Evolutionary conservation across 2,113 vertebrate species (phyloP), one percentile per base, ranked within the genome.

Genomic region (Patagioenas fasciata): DNA sequence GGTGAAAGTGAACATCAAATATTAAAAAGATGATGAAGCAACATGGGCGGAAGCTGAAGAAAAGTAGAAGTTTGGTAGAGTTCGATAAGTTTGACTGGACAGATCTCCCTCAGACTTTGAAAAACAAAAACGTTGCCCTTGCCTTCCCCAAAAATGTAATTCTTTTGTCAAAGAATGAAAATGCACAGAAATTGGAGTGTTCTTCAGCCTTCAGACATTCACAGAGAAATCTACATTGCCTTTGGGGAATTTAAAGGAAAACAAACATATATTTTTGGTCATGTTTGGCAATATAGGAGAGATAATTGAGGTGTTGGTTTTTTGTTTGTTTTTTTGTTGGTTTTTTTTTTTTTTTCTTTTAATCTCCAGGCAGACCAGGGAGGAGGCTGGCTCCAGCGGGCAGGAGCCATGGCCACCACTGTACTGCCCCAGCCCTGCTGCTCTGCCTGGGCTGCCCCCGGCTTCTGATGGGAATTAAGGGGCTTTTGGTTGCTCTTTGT

Each of bases 391-490:
- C 28, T 78, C 28, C 1, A 1, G 18, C 0, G 1, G 23, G 50
- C 56, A 85, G 12, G 3, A 73, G 1, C 21, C 0, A 0, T 2
- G 2, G 42, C 24, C 3, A 4, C n/a, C 38, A 38, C 32, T 2
- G 12, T 26, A 5, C 28, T 82, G 24, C 9, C 51, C 57, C 51
- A 25, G n/a, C 21, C 28, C 29, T 38, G 31, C 36, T 51, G 11
- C 9, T 82, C n/a, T 7, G 32, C 10, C 20, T 40, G 70, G 51
- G 15, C 24, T 71, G 25, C 9, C 28, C 19, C n/a, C 1, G 0
- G 40, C 16, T 24, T 74, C 51, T 71, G 14, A 54, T 51, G 44
- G 51, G 11, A 89, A 78, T 93, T 57, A 26, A 34, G 20, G 29
- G 36, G 5, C 2, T 80, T 94, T 54, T 9, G 5, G 29, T 80